A percentile compares a stretch with the other conserved stretches of the same genome.
phyloP scores from a whole-genome alignment of 2,888 invertebrate genomes.

The Folsomia manolachei region DNA sequence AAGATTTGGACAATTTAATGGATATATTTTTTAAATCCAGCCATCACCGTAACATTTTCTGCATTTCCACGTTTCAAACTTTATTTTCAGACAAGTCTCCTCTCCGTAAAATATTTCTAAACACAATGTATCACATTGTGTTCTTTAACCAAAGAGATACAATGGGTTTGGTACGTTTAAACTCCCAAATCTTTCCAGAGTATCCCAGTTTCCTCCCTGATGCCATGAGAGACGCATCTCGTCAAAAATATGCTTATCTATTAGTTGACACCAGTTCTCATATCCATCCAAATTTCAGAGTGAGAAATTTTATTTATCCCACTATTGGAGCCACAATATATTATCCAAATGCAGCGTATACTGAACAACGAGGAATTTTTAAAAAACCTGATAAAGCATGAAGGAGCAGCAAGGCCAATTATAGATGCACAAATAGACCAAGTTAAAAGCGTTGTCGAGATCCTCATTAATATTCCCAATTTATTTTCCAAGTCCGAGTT shows the following conservation, averaged over 20 bases:
- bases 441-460: too few species aligned
- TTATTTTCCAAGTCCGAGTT: too few species aligned
- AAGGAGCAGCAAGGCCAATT: too few species aligned
- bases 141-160: neutral
- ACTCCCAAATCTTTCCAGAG: neutral
- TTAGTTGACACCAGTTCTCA: neutral
- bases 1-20: neutral
- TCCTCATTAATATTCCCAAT: too few species aligned
- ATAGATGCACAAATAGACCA: too few species aligned
- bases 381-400: too few species aligned
- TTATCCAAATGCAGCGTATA: too few species aligned
- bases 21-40: neutral
- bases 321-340: too few species aligned
- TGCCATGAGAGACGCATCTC: neutral
- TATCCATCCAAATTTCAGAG: neutral
- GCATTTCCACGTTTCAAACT: neutral
- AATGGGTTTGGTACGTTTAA: neutral
- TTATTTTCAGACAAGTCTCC: neutral
- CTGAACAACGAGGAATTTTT: too few species aligned
- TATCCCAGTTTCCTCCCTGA: neutral
- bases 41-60: neutral
- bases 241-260: neutral
- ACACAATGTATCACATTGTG: neutral
- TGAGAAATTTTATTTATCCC: slow-evolving; percentile 9
- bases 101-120: neutral